Base-by-base conservation (phyloP, 2,797 vertebrate genomes). In the Myotis vivesi region DNA sequence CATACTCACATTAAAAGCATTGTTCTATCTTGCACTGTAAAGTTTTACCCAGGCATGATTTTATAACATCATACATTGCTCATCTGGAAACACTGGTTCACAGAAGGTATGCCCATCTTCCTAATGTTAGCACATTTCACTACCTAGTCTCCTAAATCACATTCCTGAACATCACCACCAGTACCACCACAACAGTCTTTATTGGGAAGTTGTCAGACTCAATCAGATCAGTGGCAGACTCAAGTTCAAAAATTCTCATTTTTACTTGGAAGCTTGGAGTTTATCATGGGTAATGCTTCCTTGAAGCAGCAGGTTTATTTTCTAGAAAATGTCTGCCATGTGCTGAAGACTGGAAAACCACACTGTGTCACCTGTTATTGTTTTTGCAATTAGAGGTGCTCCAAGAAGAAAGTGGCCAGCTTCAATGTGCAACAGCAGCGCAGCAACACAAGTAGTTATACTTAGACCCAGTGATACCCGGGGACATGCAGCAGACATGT, bases 251-350 rank as follows among this genome's bases (percentile, higher is more conserved):
- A 87, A 83, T 76, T 71, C 44, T 55, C 23, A 76, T 22, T 79
- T 85, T 92, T 55, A 86, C 57, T 88, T 88, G 25, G 75, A 92
- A 87, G 79, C 71, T 59, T 90, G 8, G 46, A 80, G n/a, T 76
- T 92, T 59, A 89, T 53, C 38, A 73, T 1, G 3, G 22, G 33
- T 7, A 77, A 83, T 25, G 81, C 30, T 51, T 93, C 44, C 68
- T 73, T 77, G n/a, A 85, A 87, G 53, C 59, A 33, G 41, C 49
- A 87, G 20, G 53, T 59, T 88, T 82, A 76, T 41, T 91, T 95
- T 66, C 38, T 16, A 81, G 51, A 84, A 91, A 75, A 87, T 41
- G 25, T 38, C 79, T 92, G 49, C 36, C 55, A 81, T 25, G 36
- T 23, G 72, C 8, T 10, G 0, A 66, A 85, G 36, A 72, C 33